These are phyloP conservation scores for Nycticebus coucang DNA, from an alignment of 2,113 vertebrate genomes.

Conservation along the genomic window DNA sequence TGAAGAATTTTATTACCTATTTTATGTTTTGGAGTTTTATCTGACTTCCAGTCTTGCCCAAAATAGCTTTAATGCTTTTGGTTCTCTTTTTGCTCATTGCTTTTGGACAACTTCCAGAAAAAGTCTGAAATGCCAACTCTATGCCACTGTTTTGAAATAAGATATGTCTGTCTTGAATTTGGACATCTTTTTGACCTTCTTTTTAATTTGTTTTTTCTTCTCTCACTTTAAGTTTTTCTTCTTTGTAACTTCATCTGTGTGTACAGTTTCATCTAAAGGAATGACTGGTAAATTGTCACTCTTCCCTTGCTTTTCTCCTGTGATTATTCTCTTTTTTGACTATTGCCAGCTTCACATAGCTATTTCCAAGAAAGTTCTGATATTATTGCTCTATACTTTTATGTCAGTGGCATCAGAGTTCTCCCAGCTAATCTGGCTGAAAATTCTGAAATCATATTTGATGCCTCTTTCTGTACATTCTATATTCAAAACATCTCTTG, in stretches of 20 bases:
- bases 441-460: neutral
- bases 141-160: conserved; percentile 6
- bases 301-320: neutral
- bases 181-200: neutral
- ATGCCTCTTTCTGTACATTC: neutral
- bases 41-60: neutral
- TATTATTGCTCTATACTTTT: neutral
- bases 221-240: neutral
- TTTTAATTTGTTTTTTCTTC: neutral
- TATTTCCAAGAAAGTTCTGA: neutral
- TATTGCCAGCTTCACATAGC: neutral
- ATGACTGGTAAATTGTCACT: neutral
- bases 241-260: neutral
- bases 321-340: neutral
- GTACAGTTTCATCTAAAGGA: neutral
- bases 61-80: conserved; percentile 7
- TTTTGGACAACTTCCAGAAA: conserved; percentile 48
- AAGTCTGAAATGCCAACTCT: neutral
- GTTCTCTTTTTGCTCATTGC: conserved; percentile 3
- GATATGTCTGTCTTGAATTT: neutral
- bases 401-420: neutral
- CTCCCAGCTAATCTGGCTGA: neutral
- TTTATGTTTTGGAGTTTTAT: neutral
- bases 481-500: neutral
- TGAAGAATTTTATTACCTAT: neutral